Evolutionary conservation across 1,140 invertebrate genomes (phyloP).

Genomic region (Samia ricini): DNA sequence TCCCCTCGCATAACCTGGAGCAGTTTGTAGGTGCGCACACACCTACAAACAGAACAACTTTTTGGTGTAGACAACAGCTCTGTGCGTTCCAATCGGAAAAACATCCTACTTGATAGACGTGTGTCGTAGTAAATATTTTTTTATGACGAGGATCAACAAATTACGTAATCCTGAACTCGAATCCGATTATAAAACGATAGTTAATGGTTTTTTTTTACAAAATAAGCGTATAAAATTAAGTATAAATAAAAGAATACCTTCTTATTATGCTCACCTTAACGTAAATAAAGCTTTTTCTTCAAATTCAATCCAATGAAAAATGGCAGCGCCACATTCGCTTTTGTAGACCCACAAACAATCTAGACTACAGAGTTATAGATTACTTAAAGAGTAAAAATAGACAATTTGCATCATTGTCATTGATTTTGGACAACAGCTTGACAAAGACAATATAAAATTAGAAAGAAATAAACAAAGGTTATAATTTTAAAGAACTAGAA

Average conservation of each 20-base stretch:
- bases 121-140: constrained; percentile 54
- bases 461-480: too few relatives aligned
- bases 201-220: constrained; percentile 47
- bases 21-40: constrained; percentile 78
- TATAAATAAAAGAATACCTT: constrained; percentile 42
- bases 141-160: constrained; percentile 67
- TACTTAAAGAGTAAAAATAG: neutral
- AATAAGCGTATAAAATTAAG: constrained; percentile 36
- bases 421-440: neutral
- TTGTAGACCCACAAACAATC: constrained; percentile 37
- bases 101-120: constrained; percentile 42
- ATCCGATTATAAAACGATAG: constrained; percentile 33
- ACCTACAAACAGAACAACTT: constrained; percentile 79
- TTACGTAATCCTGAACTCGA: constrained; percentile 68
- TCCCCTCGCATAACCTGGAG: constrained; percentile 74
- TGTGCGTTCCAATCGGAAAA: constrained; percentile 52
- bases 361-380: constrained; percentile 13
- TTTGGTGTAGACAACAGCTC: constrained; percentile 76
- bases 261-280: constrained; percentile 62
- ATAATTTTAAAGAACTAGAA: too few relatives aligned
- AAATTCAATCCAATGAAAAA: constrained; percentile 56
- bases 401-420: neutral
- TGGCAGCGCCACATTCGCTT: constrained; percentile 68
- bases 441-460: neutral
- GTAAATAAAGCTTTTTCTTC: constrained; percentile 37